These are phyloP conservation scores for Cremastinae sp. DNA, from an alignment of 2,888 invertebrate species.

Conservation along the genomic window DNA sequence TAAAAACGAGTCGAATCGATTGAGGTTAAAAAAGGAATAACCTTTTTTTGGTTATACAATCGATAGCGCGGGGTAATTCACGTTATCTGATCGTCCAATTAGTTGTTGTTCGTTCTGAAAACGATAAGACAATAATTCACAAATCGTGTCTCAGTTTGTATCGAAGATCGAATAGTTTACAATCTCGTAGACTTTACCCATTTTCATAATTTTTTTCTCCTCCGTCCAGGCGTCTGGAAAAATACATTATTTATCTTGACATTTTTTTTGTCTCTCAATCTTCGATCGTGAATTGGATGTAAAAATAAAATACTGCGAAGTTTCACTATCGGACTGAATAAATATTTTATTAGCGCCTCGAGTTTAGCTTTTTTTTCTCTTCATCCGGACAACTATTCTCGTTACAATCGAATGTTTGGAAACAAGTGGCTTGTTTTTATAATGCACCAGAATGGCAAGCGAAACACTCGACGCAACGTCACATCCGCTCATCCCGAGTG, in stretches of 20 bases:
- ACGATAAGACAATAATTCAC: slow-evolving; percentile 22
- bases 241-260: too few relatives aligned
- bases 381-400: neutral
- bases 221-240: too few relatives aligned
- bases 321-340: too few relatives aligned
- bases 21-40: slow-evolving; percentile 5
- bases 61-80: slow-evolving; percentile 51
- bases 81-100: slow-evolving; percentile 43
- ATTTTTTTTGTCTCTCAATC: too few relatives aligned
- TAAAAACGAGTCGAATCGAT: too few relatives aligned
- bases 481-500: slow-evolving; percentile 17
- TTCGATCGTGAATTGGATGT: too few relatives aligned
- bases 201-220: too few relatives aligned
- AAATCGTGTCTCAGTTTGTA: slow-evolving; percentile 9
- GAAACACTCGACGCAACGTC: slow-evolving; percentile 4
- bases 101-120: slow-evolving; percentile 9
- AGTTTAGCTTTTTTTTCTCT: neutral
- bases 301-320: too few relatives aligned
- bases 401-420: too few relatives aligned
- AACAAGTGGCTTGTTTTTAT: too few relatives aligned
- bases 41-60: slow-evolving; percentile 44
- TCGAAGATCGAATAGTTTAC: neutral
- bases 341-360: too few relatives aligned
- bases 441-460: neutral
- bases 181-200: too few relatives aligned